phyloP scores from a whole-genome alignment of 2,797 vertebrate species.

The Clarias platycephalus region DNA sequence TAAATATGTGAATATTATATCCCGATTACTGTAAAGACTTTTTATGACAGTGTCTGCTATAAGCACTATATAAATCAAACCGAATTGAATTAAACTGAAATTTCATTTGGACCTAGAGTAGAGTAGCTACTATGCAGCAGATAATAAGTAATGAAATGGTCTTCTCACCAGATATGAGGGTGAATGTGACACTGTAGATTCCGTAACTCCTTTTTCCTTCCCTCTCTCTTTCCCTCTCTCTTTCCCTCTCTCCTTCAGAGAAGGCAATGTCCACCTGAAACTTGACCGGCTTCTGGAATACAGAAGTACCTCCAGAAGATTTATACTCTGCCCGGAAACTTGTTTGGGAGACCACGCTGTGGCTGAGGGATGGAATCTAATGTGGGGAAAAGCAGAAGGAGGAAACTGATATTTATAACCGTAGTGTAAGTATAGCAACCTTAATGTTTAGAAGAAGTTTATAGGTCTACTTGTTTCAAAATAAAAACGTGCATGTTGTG shows the following conservation, averaged over 20 bases:
- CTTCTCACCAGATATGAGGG: constrained; percentile 85
- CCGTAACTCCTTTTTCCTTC: constrained; percentile 73
- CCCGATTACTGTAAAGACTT: not conserved
- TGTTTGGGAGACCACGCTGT: constrained; percentile 51
- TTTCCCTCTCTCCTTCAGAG: constrained; percentile 58
- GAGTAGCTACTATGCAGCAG: not conserved
- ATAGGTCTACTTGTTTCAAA: not conserved
- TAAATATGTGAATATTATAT: not conserved
- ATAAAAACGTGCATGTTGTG: not conserved
- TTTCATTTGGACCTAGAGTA: not conserved
- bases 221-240: constrained; percentile 44
- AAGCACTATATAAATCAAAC: not conserved
- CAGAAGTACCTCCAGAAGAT: constrained; percentile 73
- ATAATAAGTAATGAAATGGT: not conserved
- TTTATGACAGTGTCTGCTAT: not conserved
- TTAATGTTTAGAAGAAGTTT: not conserved
- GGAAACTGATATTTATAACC: not conserved
- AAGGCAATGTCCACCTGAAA: constrained; percentile 80
- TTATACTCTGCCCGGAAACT: constrained; percentile 66
- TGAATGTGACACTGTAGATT: constrained; percentile 92
- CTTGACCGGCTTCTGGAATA: constrained; percentile 84
- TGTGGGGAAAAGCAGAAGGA: constrained; percentile 31
- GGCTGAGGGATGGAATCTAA: constrained; percentile 63
- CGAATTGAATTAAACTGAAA: not conserved
- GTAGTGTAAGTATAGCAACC: not conserved